Evolutionary conservation across 1,140 invertebrate species (phyloP), one percentile per base, ranked within the genome.

Genomic region (Bombus picipes): DNA sequence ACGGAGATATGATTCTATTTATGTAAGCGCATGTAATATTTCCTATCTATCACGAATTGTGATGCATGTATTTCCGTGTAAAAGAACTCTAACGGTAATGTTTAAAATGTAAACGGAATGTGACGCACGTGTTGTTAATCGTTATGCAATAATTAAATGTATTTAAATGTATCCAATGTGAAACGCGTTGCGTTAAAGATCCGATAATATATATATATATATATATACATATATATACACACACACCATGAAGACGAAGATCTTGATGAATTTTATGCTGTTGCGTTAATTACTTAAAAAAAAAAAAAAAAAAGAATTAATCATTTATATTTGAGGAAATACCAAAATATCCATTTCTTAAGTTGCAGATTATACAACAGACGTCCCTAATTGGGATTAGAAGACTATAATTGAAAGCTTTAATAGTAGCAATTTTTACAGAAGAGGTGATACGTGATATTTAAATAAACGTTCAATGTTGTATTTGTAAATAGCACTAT

Each of bases 121-220:
- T 77, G 78, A 32, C 68, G 81, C 75, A 87, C 73, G 41, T 83
- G 81, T 87, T 87, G 75, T 87, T 87, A 87, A 87, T 87, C 71
- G 83, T 88, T 88, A 81, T 88, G 81, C 87, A 81, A 87, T 87
- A 86, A 85, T 82, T 76, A 79, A 90, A 90, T 90, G 89, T 90
- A 90, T 88, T 88, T 88, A 88, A 88, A 81, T 90, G 89, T 90
- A 90, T 87, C 71, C 32, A 87, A 83, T 83, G 66, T 81, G 43
- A 86, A 78, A 79, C 72, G 72, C 85, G 32, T 68, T 85, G 68
- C 65, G 83, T 88, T 75, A 22, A 86, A 81, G 74, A 79, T 87
- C 34, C 73, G 73, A 88, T 86, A 77, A 78, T 73, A 85, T 41
- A 83, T 59, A 53, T 32, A 76, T 9, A 9, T 8, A 8, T 1